phyloP scores from a whole-genome alignment of 2,888 invertebrate genomes.

The Onchidella celtica region DNA sequence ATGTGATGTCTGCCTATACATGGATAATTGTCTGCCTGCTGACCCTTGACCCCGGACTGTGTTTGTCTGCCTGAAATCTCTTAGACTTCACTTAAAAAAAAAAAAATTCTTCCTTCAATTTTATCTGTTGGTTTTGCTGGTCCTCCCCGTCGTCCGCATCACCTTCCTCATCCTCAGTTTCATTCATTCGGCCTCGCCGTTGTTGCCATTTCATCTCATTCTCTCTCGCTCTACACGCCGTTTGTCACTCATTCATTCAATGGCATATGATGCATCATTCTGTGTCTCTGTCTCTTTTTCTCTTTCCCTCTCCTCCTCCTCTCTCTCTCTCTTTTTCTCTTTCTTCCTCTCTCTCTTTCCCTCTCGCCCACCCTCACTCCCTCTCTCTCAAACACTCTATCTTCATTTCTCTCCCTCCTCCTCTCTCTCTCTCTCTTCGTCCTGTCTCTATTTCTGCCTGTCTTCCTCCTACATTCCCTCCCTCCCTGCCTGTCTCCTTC shows the following conservation, averaged over 20 bases:
- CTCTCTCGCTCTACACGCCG: no score
- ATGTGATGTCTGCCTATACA: no score
- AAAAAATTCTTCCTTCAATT: background rate
- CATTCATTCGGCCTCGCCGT: no score
- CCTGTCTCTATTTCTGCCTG: background rate
- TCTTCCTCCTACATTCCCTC: background rate
- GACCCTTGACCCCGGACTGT: no score
- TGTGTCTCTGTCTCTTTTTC: slow-evolving; percentile 1
- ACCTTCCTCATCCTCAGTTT: no score
- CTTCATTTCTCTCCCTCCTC: background rate
- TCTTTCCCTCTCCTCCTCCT: slow-evolving; percentile 17
- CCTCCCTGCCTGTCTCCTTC: background rate
- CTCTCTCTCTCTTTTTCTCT: background rate
- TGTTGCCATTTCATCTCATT: no score
- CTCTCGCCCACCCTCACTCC: background rate
- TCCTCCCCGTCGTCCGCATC: no score
- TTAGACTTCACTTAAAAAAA: background rate
- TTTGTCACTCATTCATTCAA: no score
- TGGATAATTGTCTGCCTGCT: no score
- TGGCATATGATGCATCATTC: no score
- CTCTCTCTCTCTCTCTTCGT: background rate
- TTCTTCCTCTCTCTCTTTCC: background rate
- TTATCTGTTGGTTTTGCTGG: background rate
- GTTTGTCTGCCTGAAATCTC: background rate
- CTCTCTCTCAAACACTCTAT: background rate